Evolutionary conservation across 2,888 invertebrate species (phyloP).

Genomic region (Pseudococcus jackbeardsleyi): DNA sequence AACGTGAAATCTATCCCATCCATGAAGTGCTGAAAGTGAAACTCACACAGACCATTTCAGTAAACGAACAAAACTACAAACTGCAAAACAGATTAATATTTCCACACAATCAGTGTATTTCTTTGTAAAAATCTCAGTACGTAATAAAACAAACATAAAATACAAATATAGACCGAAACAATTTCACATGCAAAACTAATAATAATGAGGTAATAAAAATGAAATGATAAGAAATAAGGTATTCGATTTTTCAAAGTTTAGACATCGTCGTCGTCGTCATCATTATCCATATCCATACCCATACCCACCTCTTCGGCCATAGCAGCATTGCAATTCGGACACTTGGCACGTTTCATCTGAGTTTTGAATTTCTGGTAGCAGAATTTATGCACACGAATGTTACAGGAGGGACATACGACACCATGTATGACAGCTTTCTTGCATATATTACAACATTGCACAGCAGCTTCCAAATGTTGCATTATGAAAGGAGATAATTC

Average conservation of each 20-base stretch:
- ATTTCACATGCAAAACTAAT: neutral
- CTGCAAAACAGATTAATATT: too few relatives aligned
- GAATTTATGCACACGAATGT: neutral
- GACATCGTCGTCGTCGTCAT: neutral
- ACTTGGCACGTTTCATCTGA: constrained; percentile 4
- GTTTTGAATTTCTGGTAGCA: neutral
- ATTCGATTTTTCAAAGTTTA: neutral
- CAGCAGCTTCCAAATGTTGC: neutral
- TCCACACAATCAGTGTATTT: too few relatives aligned
- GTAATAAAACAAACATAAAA: too few relatives aligned
- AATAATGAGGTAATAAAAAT: neutral
- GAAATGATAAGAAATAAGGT: neutral
- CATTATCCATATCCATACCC: neutral
- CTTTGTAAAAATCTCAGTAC: too few relatives aligned
- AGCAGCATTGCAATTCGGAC: neutral
- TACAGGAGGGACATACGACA: neutral
- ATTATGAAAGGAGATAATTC: constrained; percentile 5
- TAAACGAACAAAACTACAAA: too few relatives aligned
- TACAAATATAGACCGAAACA: too few relatives aligned
- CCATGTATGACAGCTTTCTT: neutral
- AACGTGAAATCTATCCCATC: too few relatives aligned
- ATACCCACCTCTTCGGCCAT: neutral
- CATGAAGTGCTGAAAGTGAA: too few relatives aligned
- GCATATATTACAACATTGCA: neutral
- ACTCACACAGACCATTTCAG: too few relatives aligned